Base-by-base conservation (phyloP, 1,140 invertebrate genomes). In the Temnothorax curvispinosus region DNA sequence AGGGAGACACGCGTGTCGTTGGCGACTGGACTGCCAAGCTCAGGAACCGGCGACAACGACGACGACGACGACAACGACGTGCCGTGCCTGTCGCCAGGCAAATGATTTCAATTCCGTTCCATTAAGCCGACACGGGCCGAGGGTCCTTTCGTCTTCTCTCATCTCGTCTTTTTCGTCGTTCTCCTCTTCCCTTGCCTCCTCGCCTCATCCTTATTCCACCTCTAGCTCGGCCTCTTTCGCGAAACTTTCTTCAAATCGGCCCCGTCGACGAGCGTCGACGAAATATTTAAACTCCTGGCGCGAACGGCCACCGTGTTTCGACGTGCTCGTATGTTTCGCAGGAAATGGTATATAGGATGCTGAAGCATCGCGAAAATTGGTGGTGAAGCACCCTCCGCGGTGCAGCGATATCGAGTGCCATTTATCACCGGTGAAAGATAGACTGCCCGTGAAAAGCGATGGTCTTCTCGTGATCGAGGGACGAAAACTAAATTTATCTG, bases 81-180 rank as follows among this genome's bases (percentile, higher is more conserved):
- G 86, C 88, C 88, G 52, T 88, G 89, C 87, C 89, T 90, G 89
- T 90, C 89, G 84, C 84, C 64, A 90, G 77, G 89, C 82, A 90
- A 91, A 91, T 91, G 89, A 90, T 91, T 91, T 91, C 90, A 90
- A 91, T 91, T 89, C 90, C 89, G 89, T 91, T 91, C 89, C 90
- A 90, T 91, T 90, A 91, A 91, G 77, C 54, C 88, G 84, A 90
- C 90, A 88, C 78, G 67, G 78, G 54, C 64, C 84, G 82, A 78
- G 88, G 56, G 52, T 88, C 32, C 56, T 71, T 41, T 76, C 74
- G 58, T 67, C 65, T 38, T 52, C 9, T 27, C 27, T 27, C 27
- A 27, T 69, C 56, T 71, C 69, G 3, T 86, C 64, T 44, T 71
- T 32, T 65, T 52, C 65, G 47, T 7, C 15, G 32, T 27, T 56